Evolutionary conservation across 2,113 vertebrate genomes (phyloP), one percentile per base, ranked within the genome.

Genomic region (Toxotes chatareus): DNA sequence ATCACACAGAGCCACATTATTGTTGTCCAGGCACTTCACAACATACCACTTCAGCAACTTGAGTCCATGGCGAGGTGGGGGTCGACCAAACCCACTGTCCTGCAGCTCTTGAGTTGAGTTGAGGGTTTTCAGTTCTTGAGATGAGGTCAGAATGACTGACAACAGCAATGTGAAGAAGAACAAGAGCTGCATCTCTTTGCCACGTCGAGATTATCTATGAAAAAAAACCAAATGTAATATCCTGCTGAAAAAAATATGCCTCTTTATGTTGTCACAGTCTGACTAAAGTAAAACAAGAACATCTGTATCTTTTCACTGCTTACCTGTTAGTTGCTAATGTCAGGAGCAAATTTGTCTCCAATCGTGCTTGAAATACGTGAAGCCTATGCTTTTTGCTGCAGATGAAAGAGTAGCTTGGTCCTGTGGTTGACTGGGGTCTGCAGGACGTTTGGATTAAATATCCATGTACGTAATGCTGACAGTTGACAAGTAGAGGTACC

Each of bases 21-120:
- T 94, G 82, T 94, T 94, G 84, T 93, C 92, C 56, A 93, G 57
- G 69, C 94, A 95, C 3, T 36, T 85, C 46, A 69, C 38, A n/a
- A 89, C 79, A 4, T 93, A 95, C 94, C 94, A 95, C 47, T 27
- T 11, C 4, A 95, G 87, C 64, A 95, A 56, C 38, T 57, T 75
- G 4, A 90, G 85, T 13, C 94, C 94, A 1, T 95, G 91, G 59
- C 89, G 92, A 31, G 94, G 94, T 0, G 92, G 93, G 0, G 93
- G 93, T 11, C 9, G 81, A 23, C 93, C 94, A 34, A 93, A 95
- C 0, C 89, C 85, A 0, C 93, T 91, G 12, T 89, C 36, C 47
- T 87, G 34, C 23, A 95, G 88, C 56, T 93, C 85, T 19, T 82
- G n/a, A 3, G 72, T 62, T 1, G 92, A 91, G 81, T 94, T 77